Conservation (phyloP, 2,113 vertebrate species). For the Chrysemys picta region DNA sequence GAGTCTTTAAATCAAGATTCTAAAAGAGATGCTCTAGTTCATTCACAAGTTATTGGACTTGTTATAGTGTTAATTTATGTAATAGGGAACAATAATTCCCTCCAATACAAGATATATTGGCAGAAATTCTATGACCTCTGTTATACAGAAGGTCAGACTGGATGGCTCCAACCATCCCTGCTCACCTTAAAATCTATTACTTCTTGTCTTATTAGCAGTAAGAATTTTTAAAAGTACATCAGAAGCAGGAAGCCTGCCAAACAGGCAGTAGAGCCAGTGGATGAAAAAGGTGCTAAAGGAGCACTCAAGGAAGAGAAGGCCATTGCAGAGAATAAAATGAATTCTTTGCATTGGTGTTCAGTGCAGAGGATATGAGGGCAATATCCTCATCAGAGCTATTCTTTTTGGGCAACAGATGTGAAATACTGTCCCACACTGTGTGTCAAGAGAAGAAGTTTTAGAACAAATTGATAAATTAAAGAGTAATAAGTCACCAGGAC, state of each 20-base stretch:
- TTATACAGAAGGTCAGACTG: background rate
- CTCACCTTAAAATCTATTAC: background rate
- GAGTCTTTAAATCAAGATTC: background rate
- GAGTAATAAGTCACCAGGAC: background rate
- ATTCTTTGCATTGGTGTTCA: background rate
- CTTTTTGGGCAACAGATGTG: background rate
- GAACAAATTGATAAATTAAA: background rate
- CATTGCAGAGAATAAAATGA: background rate
- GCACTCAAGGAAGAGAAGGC: background rate
- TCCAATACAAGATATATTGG: background rate
- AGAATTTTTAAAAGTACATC: background rate
- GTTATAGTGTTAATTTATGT: background rate
- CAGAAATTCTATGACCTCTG: background rate
- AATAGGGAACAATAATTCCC: background rate
- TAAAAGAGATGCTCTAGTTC: background rate
- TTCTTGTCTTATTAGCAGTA: background rate
- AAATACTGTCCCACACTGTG: background rate
- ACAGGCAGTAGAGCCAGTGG: background rate
- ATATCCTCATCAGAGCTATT: background rate
- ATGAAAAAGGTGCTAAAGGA: background rate
- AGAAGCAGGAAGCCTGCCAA: background rate
- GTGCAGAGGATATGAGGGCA: background rate
- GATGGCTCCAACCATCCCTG: background rate
- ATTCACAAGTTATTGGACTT: background rate
- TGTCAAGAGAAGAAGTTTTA: background rate